Evolutionary conservation across 1,140 invertebrate species (phyloP).

Genomic region (Agrilus planipennis): DNA sequence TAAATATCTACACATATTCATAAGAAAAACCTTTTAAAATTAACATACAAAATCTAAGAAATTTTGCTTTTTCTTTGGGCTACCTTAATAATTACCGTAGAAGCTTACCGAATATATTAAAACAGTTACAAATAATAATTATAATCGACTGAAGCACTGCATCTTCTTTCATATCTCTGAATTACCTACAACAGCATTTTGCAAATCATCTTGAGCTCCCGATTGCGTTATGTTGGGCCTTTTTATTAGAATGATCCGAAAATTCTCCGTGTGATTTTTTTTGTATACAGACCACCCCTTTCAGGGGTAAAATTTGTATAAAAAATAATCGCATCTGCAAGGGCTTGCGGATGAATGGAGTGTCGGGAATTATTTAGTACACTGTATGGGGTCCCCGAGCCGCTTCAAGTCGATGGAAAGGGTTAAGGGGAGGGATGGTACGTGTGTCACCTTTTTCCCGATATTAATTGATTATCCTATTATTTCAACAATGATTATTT

Average conservation of each 20-base stretch:
- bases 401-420: conserved; percentile 21
- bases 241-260: conserved; percentile 15
- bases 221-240: conserved; percentile 6
- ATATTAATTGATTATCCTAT: no score
- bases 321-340: conserved; percentile 31
- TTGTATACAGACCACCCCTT: conserved; percentile 26
- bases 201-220: no score
- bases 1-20: no score
- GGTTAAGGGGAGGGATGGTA: conserved; percentile 14
- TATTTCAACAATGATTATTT: no score
- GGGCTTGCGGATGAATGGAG: conserved; percentile 29
- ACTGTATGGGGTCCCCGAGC: conserved; percentile 13
- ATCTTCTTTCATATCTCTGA: no score
- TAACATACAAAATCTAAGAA: neutral
- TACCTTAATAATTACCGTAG: no score
- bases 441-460: conserved; percentile 8
- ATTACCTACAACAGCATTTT: no score
- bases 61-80: neutral
- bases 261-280: conserved; percentile 21
- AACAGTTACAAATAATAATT: no score
- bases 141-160: no score
- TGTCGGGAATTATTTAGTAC: conserved; percentile 26
- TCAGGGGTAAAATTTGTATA: conserved; percentile 20
- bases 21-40: no score
- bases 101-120: no score